These are phyloP conservation scores for Rousettus madagascariensis DNA, from an alignment of 2,797 vertebrate genomes.

Conservation along the genomic window DNA sequence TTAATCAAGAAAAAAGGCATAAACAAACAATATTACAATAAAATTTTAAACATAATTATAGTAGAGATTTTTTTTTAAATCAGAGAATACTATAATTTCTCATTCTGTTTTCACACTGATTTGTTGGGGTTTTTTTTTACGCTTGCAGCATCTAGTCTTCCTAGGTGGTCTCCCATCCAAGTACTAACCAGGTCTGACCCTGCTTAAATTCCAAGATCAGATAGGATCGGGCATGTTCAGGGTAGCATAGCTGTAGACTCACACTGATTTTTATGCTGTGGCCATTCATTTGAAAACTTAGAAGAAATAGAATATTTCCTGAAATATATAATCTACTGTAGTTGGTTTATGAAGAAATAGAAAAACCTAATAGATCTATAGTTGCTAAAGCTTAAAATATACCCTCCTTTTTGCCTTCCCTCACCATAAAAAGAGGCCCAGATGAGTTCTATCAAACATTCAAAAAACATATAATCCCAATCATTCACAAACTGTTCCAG, in stretches of 20 bases:
- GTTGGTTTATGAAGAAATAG: not conserved
- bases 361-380: not conserved
- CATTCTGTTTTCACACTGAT: not conserved
- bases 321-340: not conserved
- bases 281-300: constrained; percentile 11
- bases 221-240: no score
- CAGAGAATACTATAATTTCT: not conserved
- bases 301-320: constrained; percentile 17
- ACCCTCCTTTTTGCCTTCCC: not conserved
- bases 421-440: not conserved
- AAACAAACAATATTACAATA: not conserved
- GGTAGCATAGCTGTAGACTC: no score
- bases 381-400: not conserved
- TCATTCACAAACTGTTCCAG: not conserved
- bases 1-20: not conserved
- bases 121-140: no score
- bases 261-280: not conserved
- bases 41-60: constrained; percentile 1
- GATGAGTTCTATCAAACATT: not conserved
- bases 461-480: not conserved
- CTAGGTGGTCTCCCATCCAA: no score
- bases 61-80: not conserved
- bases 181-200: no score
- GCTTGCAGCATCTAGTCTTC: no score
- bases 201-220: no score